These are phyloP conservation scores for Halcyon smyrnensis DNA, from an alignment of 2,797 vertebrate species.

Conservation along the genomic window DNA sequence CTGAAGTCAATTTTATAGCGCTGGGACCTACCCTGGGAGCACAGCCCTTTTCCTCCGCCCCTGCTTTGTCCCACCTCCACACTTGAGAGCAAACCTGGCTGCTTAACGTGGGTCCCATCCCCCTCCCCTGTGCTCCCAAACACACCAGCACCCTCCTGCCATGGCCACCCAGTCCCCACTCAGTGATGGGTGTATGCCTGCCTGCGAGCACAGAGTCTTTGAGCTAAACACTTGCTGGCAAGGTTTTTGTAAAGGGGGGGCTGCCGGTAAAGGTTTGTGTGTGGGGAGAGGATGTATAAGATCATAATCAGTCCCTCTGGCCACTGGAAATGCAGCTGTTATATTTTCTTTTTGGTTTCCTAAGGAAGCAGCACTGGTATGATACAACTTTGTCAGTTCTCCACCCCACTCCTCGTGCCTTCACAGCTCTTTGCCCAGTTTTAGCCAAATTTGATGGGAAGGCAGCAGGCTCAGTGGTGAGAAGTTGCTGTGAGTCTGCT, in stretches of 20 bases:
- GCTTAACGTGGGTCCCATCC: not conserved
- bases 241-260: not conserved
- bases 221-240: not conserved
- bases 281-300: too few relatives aligned
- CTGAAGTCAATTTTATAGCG: constrained; percentile 23
- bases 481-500: not conserved
- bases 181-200: accelerated
- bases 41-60: constrained; percentile 13
- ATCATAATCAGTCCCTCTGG: not conserved
- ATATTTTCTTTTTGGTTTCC: not conserved
- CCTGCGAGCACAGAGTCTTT: not conserved
- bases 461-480: not conserved
- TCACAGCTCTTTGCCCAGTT: not conserved
- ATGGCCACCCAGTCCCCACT: not conserved
- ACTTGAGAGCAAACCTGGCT: not conserved
- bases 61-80: constrained; percentile 3
- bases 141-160: not conserved
- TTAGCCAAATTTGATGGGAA: not conserved
- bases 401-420: not conserved
- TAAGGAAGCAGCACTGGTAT: not conserved
- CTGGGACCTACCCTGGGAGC: not conserved
- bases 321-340: not conserved
- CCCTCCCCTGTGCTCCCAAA: not conserved
- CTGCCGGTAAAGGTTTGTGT: not conserved
- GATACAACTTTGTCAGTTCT: not conserved